Base-by-base conservation (phyloP, 2,797 vertebrate genomes). In the Paratrypauchen microcephalus region DNA sequence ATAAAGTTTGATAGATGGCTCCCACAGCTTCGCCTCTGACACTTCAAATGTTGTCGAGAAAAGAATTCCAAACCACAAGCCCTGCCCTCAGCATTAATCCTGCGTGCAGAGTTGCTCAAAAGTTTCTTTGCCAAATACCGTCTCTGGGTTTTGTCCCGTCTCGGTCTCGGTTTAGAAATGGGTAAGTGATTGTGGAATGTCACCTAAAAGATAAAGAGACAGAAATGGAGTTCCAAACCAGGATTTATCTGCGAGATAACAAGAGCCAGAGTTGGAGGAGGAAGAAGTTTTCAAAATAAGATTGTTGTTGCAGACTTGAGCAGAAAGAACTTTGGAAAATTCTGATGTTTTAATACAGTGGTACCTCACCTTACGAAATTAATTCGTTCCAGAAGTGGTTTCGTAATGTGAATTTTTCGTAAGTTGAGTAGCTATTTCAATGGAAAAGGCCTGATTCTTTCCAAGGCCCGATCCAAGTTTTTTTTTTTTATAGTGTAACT, bases 1-100 rank as follows among this genome's bases (percentile, higher is more conserved):
- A 83, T 86, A 84, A 83, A 86, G 70, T 86, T 81, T 86, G 87
- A 88, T 87, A 82, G 72, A 87, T 84, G 18, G 75, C 76, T 80
- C 79, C 86, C 79, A 69, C 84, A 81, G 78, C 73, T 64, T 68
- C 75, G 68, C 56, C 73, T 73, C 74, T 71, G 70, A 82, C 69
- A 50, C 54, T 74, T 82, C 76, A 74, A 74, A 55, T 47, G 65
- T 66, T 12, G 65, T 81, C 81, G 83, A 76, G 82, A 86, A 84
- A 83, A 78, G 79, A 72, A 45, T 45, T 62, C 74, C 16, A 56
- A 73, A 71, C 80, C 72, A 39, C 81, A 80, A 54, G 77, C 28
- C 47, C 69, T 57, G 65, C 70, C 74, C 73, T 55, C 16, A 64
- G 69, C 69, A 64, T 76, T 72, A 70, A 70, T 75, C 64, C 70